phyloP scores from a whole-genome alignment of 92 coral and sea anemone species.

The Umimayanthus kanabou region DNA sequence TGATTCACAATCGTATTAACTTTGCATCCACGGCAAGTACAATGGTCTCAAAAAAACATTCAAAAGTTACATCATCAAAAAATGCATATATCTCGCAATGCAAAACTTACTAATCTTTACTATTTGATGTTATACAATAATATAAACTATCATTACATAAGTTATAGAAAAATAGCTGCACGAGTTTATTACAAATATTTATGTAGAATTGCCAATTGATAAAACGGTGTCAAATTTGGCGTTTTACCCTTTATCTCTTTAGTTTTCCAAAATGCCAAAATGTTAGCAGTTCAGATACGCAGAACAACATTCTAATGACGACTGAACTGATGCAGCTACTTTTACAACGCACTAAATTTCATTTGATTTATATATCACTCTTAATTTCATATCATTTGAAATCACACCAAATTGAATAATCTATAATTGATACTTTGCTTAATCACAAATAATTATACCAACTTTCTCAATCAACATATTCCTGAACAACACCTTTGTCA shows the following conservation, averaged over 20 bases:
- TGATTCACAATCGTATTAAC: background rate
- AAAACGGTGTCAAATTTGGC: background rate
- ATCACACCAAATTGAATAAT: conserved; percentile 34
- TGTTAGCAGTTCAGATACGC: too few relatives aligned
- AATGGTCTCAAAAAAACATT: background rate
- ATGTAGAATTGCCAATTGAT: background rate
- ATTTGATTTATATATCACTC: conserved; percentile 9
- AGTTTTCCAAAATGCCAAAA: too few relatives aligned
- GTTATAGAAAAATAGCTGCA: conserved; percentile 33
- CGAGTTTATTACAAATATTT: background rate
- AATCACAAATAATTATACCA: conserved; percentile 7
- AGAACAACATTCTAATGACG: background rate
- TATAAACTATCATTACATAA: background rate
- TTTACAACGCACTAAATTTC: background rate
- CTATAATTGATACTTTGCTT: conserved; percentile 1
- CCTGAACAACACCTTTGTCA: background rate
- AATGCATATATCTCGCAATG: background rate
- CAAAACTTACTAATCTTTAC: background rate
- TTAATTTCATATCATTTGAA: conserved; percentile 18
- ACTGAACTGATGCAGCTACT: conserved; percentile 18
- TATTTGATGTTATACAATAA: background rate
- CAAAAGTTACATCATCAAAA: background rate
- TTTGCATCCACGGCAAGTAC: conserved; percentile 6
- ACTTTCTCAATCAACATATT: background rate
- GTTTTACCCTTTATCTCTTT: too few relatives aligned